Evolutionary conservation across 2,113 vertebrate genomes (phyloP), one percentile per base, ranked within the genome.

Genomic region (Ptilonorhynchus violaceus): DNA sequence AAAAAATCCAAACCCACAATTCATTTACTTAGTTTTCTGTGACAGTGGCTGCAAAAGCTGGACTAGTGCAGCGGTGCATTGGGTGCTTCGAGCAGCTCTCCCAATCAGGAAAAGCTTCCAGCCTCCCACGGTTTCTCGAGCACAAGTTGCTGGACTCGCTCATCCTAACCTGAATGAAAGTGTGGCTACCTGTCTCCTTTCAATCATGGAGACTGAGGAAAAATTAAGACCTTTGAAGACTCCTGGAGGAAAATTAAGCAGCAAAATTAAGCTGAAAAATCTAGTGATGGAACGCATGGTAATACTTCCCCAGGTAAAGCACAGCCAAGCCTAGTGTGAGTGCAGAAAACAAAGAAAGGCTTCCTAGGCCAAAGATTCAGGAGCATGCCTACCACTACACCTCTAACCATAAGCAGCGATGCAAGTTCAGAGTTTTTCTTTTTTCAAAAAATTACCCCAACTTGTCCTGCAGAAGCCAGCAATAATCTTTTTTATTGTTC

Each of bases 71-170:
- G 56, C 0, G 3, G 28, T 62, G 33, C 1, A 11, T 9, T 2
- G 4, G 8, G 7, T 56, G 41, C n/a, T 86, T 30, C 33, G 47
- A 33, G 33, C 37, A 46, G 46, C 14, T 80, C 31, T 55, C 28
- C 7, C 7, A 22, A 13, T 35, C 78, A 87, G 53, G 33, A 64
- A 55, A 76, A 84, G 12, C 60, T 77, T 87, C 35, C 15, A 59
- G 50, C 25, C 42, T 55, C 39, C 15, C 46, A 12, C 0, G 0
- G 15, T 14, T 30, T 41, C 47, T 37, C n/a, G 33, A 1, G 0
- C 30, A 22, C 35, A 47, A 8, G 24, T 35, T 47, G 15, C 25
- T 28, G 55, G 30, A 17, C 11, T 27, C 62, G 15, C 24, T 83
- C 39, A 25, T 63, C 28, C 39, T 39, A 17, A 35, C 55, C 39